A percentile compares a stretch with the other conserved stretches of the same genome.
phyloP scores from a whole-genome alignment of 1,140 invertebrate genomes.

The Chironomus striatipennis region DNA sequence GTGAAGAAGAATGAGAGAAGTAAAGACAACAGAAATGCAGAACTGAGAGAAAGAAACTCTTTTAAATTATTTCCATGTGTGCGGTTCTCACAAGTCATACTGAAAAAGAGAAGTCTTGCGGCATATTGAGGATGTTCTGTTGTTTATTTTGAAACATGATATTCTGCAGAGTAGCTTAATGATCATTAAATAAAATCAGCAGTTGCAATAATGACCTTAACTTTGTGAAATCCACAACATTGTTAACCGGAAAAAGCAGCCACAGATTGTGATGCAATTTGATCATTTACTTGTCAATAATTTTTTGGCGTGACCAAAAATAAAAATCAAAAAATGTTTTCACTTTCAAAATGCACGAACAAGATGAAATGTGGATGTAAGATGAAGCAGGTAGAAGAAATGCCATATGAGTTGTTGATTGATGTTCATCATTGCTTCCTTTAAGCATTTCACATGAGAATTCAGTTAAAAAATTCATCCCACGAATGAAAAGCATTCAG shows the following conservation, averaged over 20 bases:
- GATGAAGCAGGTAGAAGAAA: background rate
- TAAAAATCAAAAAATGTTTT: background rate
- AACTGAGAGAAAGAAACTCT: no score
- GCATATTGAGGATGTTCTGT: background rate
- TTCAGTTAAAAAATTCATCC: background rate
- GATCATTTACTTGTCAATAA: no score
- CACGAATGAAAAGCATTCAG: no score
- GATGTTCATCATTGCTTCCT: background rate
- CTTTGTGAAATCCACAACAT: background rate
- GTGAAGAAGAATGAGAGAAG: no score
- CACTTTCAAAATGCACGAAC: background rate
- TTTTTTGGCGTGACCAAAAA: no score
- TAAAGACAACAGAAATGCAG: no score
- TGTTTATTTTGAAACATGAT: background rate
- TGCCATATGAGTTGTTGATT: slow-evolving; percentile 6
- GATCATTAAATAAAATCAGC: background rate
- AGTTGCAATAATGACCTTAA: background rate
- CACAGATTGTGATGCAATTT: background rate
- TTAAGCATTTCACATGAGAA: background rate
- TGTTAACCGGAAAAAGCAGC: background rate
- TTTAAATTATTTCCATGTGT: background rate
- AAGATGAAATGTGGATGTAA: background rate
- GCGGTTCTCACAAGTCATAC: background rate
- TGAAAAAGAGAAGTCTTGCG: background rate
- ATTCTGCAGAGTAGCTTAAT: background rate